Base-by-base conservation (phyloP, 35 echinoderm and acorn worm species). In the Patiria miniata region DNA sequence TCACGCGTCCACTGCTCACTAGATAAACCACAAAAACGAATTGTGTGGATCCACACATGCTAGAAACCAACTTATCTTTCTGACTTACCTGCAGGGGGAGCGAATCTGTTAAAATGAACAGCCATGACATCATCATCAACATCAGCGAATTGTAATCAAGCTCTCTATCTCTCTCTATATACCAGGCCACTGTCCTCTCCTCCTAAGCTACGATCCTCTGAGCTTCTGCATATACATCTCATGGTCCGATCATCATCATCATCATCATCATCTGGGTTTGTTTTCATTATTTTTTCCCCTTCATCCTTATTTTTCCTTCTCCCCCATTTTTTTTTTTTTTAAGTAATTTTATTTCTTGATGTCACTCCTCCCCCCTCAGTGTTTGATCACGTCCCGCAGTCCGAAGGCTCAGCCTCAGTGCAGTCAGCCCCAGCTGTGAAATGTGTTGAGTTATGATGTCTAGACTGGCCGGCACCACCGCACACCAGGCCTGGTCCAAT, bases 391-490 rank as follows among this genome's bases (percentile, higher is more conserved):
- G 56, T 76, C 83, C 78, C 40, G 42, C 42, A 4, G 42, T 12
- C 42, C 42, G 12, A 47, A 12, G n/a, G n/a, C n/a, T n/a, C n/a
- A n/a, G n/a, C n/a, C 57, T n/a, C 65, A 14, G 65, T 73, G 65
- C 65, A 73, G 65, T 30, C n/a, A 73, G 19, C 56, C 78, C 79
- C 87, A 89, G 87, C 87, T 89, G 87, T 89, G 87, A 83, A 89
- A 80, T 89, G 78, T 80, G 87, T 89, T 89, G 87, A 89, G 87
- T 82, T 89, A 89, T 89, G 78, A 40, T 77, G 87, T 89, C 87
- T 89, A 89, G 87, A 89, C 87, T 89, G 23, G 23, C 2, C 42
- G 87, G 87, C 87, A 89, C 87, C 87, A 89, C 1, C n/a, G 87
- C 52, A 61, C 79, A 80, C 87, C 79, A 89, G 60, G 42, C 42